Percentiles rank a stretch among this genome's conserved stretches.
These are phyloP conservation scores for Hesperia comma DNA, from an alignment of 2,888 invertebrate species.

Conservation along the genomic window DNA sequence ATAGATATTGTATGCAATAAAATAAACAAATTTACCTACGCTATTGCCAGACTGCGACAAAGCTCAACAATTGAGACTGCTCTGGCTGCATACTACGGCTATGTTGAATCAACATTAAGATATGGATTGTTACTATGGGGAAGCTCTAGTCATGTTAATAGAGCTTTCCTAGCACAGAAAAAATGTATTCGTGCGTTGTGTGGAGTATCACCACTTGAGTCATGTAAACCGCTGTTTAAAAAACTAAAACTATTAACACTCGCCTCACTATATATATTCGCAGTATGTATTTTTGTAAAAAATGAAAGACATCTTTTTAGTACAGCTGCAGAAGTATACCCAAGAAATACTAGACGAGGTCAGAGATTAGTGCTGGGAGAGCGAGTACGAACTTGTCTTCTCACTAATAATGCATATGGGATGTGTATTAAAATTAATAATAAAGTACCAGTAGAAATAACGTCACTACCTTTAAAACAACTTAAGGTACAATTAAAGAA, in stretches of 20 bases:
- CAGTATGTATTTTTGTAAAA: conserved; percentile 6
- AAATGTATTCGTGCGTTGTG: conserved; percentile 10
- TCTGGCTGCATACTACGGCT: conserved; percentile 14
- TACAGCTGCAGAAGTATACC: neutral
- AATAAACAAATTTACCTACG: neutral
- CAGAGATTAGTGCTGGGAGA: conserved; percentile 2
- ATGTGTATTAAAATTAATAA: neutral
- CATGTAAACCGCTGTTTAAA: conserved; percentile 20
- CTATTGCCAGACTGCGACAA: neutral
- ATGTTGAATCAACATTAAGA: conserved; percentile 4
- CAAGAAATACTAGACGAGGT: neutral
- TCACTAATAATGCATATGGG: neutral
- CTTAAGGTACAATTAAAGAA: no score
- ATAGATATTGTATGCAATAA: conserved; percentile 10
- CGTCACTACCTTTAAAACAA: no score
- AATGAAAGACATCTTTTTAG: conserved; percentile 13
- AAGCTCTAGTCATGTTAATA: conserved; percentile 2
- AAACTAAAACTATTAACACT: conserved; percentile 12
- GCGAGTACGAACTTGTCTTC: neutral
- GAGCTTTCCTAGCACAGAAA: conserved; percentile 18
- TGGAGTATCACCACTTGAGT: conserved; percentile 12
- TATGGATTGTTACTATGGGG: conserved; percentile 30
- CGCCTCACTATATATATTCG: conserved; percentile 7
- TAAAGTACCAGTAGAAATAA: no score
- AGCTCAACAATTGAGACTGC: neutral